Evolutionary conservation across 2,888 invertebrate genomes (phyloP), one percentile per base, ranked within the genome.

Genomic region (Malthinus flaveolus): DNA sequence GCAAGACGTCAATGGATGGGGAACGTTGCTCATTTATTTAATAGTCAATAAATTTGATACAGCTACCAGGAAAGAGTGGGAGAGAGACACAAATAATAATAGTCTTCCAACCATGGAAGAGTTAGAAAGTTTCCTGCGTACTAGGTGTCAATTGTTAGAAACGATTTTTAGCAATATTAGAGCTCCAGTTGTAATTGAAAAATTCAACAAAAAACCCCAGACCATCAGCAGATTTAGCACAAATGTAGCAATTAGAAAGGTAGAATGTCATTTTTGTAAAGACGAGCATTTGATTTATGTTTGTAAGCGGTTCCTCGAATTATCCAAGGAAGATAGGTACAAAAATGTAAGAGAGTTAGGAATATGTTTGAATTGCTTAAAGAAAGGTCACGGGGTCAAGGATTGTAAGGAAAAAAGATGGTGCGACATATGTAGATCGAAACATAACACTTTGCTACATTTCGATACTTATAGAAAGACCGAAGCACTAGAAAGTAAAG

Each of bases 21-120:
- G 59, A 32, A 10, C 50, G 12, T 31, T 62, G 32, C 42, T 62
- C 33, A 55, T 36, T 2, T 36, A 35, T n/a, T 7, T 35, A 36
- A 11, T 36, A 36, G 12, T 11, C 7, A 36, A 65, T 56, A 62
- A 62, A 52, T 62, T 62, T 37, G 62, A 62, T 52, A 36, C 46
- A n/a, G 39, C 49, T 2, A 62, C 62, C 5, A 15, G 49, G 7
- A 23, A 52, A 10, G 59, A 51, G 3, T 59, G 62, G 62, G 59
- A 62, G 34, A 49, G 49, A 11, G 50, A 31, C 13, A 34, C 49
- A 23, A 39, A 39, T 15, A 39, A 44, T 33, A 9, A 31, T n/a
- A 49, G 51, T 8, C 44, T 62, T 15, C 62, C 48, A 1, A 53
- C 51, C 15, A 48, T 59, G 49, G 32, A 51, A 7, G 56, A 62